Conservation (phyloP, 1,140 invertebrate species). For the Apocrypta bakeri region DNA sequence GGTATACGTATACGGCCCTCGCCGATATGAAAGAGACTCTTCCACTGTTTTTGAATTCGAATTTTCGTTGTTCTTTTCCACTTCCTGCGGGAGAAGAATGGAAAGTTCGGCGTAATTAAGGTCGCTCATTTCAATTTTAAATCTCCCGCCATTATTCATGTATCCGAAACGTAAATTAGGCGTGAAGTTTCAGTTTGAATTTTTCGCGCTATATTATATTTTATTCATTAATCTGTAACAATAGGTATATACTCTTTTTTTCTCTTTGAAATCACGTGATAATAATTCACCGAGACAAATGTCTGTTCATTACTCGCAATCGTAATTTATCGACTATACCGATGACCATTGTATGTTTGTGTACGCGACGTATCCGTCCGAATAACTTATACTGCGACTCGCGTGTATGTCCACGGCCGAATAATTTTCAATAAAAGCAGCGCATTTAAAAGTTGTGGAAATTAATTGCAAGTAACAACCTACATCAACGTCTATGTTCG, state of each 20-base stretch:
- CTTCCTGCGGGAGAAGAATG: background rate
- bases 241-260: too few relatives aligned
- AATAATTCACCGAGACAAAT: too few relatives aligned
- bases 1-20: background rate
- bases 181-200: background rate
- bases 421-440: too few relatives aligned
- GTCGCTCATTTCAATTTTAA: slow-evolving; percentile 36
- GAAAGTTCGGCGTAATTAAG: slow-evolving; percentile 11
- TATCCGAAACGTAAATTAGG: slow-evolving; percentile 22
- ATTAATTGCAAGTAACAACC: slow-evolving; percentile 5
- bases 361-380: too few relatives aligned
- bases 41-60: background rate
- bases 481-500: background rate
- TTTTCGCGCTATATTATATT: background rate
- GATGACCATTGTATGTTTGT: too few relatives aligned
- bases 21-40: background rate
- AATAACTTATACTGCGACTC: background rate
- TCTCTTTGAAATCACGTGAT: background rate
- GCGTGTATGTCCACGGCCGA: background rate
- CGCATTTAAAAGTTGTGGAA: background rate
- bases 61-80: background rate
- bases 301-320: too few relatives aligned
- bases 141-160: background rate
- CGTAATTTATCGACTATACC: too few relatives aligned
- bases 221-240: background rate